A percentile compares a stretch with the other conserved stretches of the same genome.
Evolutionary conservation across 2,888 invertebrate genomes (phyloP).

Genomic region (Digitonthophagus gazella): DNA sequence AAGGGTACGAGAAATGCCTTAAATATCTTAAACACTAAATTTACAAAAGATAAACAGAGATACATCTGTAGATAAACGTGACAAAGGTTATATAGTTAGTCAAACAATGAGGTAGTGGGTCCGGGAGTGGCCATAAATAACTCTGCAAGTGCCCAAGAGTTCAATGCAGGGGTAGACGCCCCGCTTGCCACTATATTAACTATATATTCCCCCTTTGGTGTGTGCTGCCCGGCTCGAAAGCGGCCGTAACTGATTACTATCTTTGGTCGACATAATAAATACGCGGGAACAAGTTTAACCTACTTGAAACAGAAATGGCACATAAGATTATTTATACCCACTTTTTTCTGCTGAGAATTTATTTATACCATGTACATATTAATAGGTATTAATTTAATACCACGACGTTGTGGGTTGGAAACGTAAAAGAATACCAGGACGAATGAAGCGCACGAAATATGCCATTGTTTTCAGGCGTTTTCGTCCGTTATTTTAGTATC

Average conservation of each 20-base stretch:
- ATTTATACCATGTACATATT: too few relatives aligned
- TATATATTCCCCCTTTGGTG: slow-evolving; percentile 36
- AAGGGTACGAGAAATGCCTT: slow-evolving; percentile 34
- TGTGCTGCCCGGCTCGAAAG: slow-evolving; percentile 37
- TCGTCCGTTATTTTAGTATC: not conserved
- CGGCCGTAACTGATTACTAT: slow-evolving; percentile 47
- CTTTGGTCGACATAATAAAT: slow-evolving; percentile 34
- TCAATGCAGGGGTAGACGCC: slow-evolving; percentile 39
- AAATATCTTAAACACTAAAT: slow-evolving; percentile 51
- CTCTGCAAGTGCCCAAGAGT: slow-evolving; percentile 45
- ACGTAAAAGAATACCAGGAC: too few relatives aligned
- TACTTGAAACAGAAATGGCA: not conserved
- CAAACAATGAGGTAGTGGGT: slow-evolving; percentile 53
- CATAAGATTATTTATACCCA: not conserved
- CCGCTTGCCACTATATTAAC: slow-evolving; percentile 40
- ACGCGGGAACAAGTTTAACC: slow-evolving; percentile 2
- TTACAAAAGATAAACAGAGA: slow-evolving; percentile 51
- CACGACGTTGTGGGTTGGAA: too few relatives aligned
- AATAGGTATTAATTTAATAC: too few relatives aligned
- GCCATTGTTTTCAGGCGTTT: not conserved
- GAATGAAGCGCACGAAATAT: not conserved
- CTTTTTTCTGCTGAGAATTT: not conserved
- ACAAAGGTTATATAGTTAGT: slow-evolving; percentile 51
- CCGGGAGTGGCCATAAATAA: slow-evolving; percentile 49
- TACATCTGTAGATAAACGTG: slow-evolving; percentile 52